A percentile compares a stretch with the other conserved stretches of the same genome.
Evolutionary conservation across 2,113 vertebrate genomes (phyloP).

Genomic region (Grammomys surdaster): DNA sequence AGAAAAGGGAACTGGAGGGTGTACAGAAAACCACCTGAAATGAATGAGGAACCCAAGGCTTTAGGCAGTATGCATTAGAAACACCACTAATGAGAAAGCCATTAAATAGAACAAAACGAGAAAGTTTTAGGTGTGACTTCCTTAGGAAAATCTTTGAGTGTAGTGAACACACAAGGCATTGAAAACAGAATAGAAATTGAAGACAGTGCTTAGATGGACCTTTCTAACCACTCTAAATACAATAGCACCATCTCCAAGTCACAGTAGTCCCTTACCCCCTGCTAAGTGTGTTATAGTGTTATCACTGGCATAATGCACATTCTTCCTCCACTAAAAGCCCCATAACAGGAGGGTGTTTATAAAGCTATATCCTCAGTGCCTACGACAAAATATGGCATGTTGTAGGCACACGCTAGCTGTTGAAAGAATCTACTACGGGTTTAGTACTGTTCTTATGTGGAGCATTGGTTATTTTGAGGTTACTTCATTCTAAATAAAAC

Average conservation of each 20-base stretch:
- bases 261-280: not conserved
- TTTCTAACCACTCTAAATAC: constrained; percentile 3
- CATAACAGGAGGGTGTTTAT: not conserved
- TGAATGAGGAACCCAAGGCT: constrained; percentile 16
- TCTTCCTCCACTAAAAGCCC: constrained; percentile 29
- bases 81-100: constrained; percentile 1
- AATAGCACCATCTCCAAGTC: not conserved
- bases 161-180: constrained; percentile 28
- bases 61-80: not conserved
- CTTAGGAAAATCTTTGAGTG: constrained; percentile 3
- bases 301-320: not conserved
- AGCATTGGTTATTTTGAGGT: constrained; percentile 41
- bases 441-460: not conserved
- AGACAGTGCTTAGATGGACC: not conserved
- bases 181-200: not conserved
- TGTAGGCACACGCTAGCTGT: not conserved
- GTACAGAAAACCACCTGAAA: not conserved
- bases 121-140: not conserved
- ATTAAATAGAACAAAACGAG: constrained; percentile 11
- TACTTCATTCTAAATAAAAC: constrained; percentile 59
- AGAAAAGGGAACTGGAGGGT: constrained; percentile 1
- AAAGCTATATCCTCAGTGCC: not conserved
- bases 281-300: not conserved
- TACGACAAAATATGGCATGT: constrained; percentile 18
- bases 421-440: not conserved